Percentiles rank a stretch among this genome's conserved stretches.
These are phyloP conservation scores for Brachyalestes nurse DNA, from an alignment of 2,797 vertebrate genomes.

Conservation along the genomic window DNA sequence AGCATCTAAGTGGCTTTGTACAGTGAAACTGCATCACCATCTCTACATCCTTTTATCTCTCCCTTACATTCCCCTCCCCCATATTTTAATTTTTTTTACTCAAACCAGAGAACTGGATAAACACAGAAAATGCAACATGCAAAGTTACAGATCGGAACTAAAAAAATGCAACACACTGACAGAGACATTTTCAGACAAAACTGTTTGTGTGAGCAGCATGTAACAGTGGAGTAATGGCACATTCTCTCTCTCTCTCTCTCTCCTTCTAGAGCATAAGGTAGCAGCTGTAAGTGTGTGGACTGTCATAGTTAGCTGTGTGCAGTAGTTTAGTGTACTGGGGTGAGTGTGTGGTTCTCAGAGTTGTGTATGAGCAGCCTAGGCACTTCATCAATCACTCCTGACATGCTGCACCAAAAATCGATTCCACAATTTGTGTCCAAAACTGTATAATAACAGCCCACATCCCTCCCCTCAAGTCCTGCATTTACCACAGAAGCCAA, in stretches of 20 bases:
- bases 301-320: conserved; percentile 81
- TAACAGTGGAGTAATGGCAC: conserved; percentile 50
- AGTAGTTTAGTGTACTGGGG: conserved; percentile 88
- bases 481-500: conserved; percentile 43
- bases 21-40: conserved; percentile 37
- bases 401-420: conserved; percentile 63
- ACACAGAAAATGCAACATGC: not conserved
- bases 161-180: not conserved
- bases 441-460: conserved; percentile 55
- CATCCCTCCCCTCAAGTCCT: conserved; percentile 52
- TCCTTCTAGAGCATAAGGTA: conserved; percentile 11
- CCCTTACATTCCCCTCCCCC: not conserved
- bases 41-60: conserved; percentile 25
- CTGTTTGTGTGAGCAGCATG: conserved; percentile 2
- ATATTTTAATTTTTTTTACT: not conserved
- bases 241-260: conserved; percentile 49
- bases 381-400: conserved; percentile 73
- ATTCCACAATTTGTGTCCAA: conserved; percentile 61
- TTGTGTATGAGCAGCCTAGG: conserved; percentile 62
- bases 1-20: conserved; percentile 71
- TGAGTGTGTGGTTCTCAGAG: conserved; percentile 81
- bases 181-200: not conserved
- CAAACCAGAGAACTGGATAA: not conserved
- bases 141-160: not conserved
- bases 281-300: conserved; percentile 27